These are phyloP conservation scores for Melanargia galathea DNA, from an alignment of 2,888 invertebrate genomes.

Conservation along the genomic window DNA sequence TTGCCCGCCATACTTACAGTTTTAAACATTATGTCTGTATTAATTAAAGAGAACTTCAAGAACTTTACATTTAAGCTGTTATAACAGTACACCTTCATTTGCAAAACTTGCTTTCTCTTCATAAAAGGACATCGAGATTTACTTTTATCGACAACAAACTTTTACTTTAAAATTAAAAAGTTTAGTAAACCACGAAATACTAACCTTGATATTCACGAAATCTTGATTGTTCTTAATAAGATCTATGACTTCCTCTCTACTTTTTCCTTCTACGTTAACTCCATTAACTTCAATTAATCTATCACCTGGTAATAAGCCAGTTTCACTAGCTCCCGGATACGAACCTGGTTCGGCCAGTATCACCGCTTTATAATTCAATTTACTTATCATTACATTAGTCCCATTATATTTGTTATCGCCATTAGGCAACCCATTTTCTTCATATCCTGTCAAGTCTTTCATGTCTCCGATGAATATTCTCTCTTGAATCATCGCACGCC, in stretches of 20 bases:
- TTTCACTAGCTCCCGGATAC: conserved; percentile 88
- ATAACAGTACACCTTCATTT: neutral
- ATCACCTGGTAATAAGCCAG: conserved; percentile 96
- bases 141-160: conserved; percentile 6
- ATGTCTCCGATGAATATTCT: conserved; percentile 76
- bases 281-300: conserved; percentile 95
- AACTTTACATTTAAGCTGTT: conserved; percentile 2
- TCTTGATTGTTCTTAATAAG: conserved; percentile 93
- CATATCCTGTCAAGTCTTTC: conserved; percentile 60
- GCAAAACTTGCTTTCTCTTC: conserved; percentile 13
- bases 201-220: conserved; percentile 91
- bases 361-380: conserved; percentile 86
- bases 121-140: conserved; percentile 15
- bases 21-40: neutral
- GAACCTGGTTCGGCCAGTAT: conserved; percentile 96
- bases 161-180: conserved; percentile 3
- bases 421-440: conserved; percentile 61
- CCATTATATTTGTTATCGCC: conserved; percentile 69
- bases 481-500: conserved; percentile 92
- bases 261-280: conserved; percentile 90
- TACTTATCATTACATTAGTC: conserved; percentile 61
- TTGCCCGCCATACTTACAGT: neutral
- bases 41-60: neutral
- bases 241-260: conserved; percentile 95
- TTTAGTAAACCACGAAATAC: conserved; percentile 45